Base-by-base conservation (phyloP, 2,888 invertebrate species). In the Alloplasta piceator region DNA sequence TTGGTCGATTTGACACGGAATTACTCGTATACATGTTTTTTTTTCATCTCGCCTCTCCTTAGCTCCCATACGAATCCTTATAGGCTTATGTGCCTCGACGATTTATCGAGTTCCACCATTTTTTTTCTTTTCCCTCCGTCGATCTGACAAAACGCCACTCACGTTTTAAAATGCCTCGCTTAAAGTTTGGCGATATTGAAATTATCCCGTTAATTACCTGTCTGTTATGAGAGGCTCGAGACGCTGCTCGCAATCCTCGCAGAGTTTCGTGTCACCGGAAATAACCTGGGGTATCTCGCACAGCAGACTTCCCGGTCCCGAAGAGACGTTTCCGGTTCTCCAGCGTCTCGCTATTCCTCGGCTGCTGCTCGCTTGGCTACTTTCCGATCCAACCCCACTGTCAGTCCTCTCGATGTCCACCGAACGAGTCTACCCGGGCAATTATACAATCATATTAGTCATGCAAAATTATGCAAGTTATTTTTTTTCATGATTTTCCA, bases 351-450 rank as follows among this genome's bases (percentile, higher is more conserved):
- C 85, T 26, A 88, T 85, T 10, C 87, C 87, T 92, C 95, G 93
- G 91, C 96, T 96, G 87, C 97, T 94, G 74, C 97, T 96, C 75
- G 96, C 96, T 91, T 97, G 97, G 91, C 97, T 97, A 6, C 98
- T 98, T 92, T 98, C 98, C 4, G 97, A 97, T 64, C 98, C 98
- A 1, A 98, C 98, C 1, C 98, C 98, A 14, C 98, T 98, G 92
- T 98, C 98, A 89, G 98, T 98, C 84, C 98, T 94, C 93, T 98
- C 98, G 85, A 98, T 96, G 91, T 98, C 97, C 3, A 95, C 95
- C 6, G 94, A 91, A 75, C 93, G 92, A 52, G 92, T 91, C 87
- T 92, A 86, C 0, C 12, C 26, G 9, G 6, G 38, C 3, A n/a
- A 14, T 67, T 36, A 5, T 50, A 61, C 41, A 58, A 43, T 16